Evolutionary conservation across 2,113 vertebrate genomes (phyloP).

Genomic region (Porphyrio hochstetteri): DNA sequence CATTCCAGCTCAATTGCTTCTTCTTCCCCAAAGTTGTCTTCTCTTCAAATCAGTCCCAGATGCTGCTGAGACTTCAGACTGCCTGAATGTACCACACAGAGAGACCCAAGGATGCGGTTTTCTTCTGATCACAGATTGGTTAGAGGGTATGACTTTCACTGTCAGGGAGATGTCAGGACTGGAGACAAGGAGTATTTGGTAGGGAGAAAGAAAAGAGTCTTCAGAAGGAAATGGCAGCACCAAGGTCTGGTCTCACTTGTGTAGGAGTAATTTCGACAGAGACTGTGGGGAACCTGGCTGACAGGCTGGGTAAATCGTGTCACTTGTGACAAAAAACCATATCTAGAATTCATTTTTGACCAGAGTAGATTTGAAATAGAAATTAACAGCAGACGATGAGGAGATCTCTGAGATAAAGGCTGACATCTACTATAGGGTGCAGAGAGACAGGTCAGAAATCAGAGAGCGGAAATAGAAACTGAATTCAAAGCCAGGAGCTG

Average conservation of each 20-base stretch:
- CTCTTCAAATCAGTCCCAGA: neutral
- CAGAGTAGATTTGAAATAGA: neutral
- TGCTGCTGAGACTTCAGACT: neutral
- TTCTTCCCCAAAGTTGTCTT: neutral
- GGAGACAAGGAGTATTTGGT: neutral
- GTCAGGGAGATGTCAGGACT: neutral
- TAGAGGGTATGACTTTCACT: neutral
- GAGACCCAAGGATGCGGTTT: neutral
- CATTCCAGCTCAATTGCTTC: neutral
- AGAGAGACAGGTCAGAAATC: neutral
- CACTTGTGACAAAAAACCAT: neutral
- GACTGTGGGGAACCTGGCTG: neutral
- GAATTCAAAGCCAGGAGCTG: neutral
- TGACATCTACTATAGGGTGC: neutral
- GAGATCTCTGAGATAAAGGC: neutral
- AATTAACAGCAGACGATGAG: neutral
- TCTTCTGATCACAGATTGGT: neutral
- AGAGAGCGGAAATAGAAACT: neutral
- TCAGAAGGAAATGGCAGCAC: neutral
- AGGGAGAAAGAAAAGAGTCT: neutral
- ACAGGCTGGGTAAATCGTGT: neutral
- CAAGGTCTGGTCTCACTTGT: neutral
- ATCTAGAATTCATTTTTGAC: neutral
- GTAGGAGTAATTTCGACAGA: neutral
- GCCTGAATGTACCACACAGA: neutral